A percentile compares a stretch with the other conserved stretches of the same genome.
These are phyloP conservation scores for Laticauda colubrina DNA, from an alignment of 2,113 vertebrate genomes.

Conservation along the genomic window DNA sequence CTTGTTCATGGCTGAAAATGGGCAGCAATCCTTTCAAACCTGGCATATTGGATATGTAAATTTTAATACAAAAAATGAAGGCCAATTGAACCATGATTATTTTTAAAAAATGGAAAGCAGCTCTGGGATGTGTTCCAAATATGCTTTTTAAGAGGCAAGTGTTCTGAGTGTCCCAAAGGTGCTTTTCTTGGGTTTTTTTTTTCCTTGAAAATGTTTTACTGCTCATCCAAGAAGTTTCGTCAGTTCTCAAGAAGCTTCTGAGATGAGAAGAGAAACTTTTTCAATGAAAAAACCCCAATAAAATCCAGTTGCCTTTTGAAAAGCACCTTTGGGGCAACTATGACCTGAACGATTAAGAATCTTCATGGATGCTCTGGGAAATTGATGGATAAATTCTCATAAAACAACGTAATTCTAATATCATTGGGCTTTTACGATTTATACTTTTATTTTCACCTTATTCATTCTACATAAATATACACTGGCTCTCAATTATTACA, in stretches of 20 bases:
- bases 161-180: not conserved
- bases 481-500: not conserved
- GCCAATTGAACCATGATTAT: not conserved
- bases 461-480: not conserved
- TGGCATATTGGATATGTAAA: not conserved
- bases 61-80: not conserved
- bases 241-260: not conserved
- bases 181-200: not conserved
- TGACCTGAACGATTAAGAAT: not conserved
- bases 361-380: not conserved
- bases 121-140: not conserved
- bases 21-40: not conserved
- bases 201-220: not conserved
- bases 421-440: not conserved
- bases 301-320: not conserved
- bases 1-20: not conserved
- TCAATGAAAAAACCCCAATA: not conserved
- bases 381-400: not conserved
- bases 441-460: not conserved
- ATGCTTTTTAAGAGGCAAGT: not conserved
- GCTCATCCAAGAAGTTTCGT: not conserved
- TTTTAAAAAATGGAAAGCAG: not conserved
- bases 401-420: not conserved
- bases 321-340: not conserved
- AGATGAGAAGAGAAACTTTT: not conserved